Conservation (phyloP, 2,888 invertebrate genomes). For the Dichetophora obliterata region DNA sequence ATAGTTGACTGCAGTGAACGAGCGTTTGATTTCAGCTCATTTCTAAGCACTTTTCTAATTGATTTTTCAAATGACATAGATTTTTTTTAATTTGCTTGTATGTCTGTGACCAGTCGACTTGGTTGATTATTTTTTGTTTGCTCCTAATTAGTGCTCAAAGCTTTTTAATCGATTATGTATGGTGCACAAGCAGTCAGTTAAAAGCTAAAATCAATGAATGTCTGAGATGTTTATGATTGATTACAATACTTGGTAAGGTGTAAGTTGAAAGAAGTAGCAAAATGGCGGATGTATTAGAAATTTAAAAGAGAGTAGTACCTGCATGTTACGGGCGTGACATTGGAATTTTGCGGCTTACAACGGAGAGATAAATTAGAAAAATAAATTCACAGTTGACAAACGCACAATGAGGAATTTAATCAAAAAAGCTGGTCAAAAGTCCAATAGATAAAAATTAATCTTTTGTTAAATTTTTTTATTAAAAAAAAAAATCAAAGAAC, state of each 20-base stretch:
- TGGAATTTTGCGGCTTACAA: no score
- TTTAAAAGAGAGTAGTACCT: no score
- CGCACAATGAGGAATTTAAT: no score
- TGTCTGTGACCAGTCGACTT: not conserved
- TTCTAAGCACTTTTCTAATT: constrained; percentile 15
- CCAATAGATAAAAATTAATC: no score
- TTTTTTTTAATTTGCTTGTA: not conserved
- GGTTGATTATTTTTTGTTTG: not conserved
- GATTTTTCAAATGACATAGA: not conserved
- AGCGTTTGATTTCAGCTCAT: not conserved
- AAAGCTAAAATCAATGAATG: constrained; percentile 36
- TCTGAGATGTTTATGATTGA: constrained; percentile 30
- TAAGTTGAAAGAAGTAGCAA: no score
- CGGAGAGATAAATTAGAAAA: no score
- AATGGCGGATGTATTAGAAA: no score
- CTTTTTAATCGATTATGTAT: constrained; percentile 32
- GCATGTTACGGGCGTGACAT: no score
- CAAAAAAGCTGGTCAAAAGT: no score
- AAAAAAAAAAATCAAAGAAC: no score
- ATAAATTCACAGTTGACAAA: no score
- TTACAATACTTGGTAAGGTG: not conserved
- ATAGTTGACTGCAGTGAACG: not conserved
- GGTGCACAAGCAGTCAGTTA: constrained; percentile 1
- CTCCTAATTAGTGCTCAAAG: constrained; percentile 19
- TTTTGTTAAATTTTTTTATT: no score